Percentiles rank a stretch among this genome's conserved stretches.
Conservation (phyloP, 2,113 vertebrate species). For the Dipodomys merriami region DNA sequence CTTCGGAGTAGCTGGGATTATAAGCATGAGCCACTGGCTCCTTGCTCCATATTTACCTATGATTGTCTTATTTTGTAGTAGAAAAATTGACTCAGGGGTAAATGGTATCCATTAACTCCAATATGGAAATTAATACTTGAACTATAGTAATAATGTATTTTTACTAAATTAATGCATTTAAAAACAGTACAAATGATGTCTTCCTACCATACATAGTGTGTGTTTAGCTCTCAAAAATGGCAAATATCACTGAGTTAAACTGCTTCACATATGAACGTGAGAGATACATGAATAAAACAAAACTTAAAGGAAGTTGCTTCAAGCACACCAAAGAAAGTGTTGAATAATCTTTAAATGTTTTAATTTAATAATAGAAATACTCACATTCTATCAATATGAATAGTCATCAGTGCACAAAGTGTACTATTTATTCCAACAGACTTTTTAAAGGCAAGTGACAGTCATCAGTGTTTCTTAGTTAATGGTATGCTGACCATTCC, state of each 20-base stretch:
- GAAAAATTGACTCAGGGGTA: conserved; percentile 14
- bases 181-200: not conserved
- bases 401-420: not conserved
- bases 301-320: not conserved
- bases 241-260: not conserved
- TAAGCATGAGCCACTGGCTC: too few species aligned
- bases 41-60: not conserved
- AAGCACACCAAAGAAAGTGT: not conserved
- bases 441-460: not conserved
- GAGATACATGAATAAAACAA: not conserved
- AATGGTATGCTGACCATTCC: not conserved
- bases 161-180: not conserved
- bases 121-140: not conserved
- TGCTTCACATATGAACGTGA: not conserved
- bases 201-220: not conserved
- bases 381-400: not conserved
- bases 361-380: not conserved
- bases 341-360: conserved; percentile 13
- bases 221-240: not conserved
- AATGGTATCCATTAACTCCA: not conserved
- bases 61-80: not conserved
- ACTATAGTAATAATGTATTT: not conserved
- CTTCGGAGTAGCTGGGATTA: too few species aligned
- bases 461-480: not conserved
- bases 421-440: not conserved